Evolutionary conservation across 1,140 invertebrate genomes (phyloP).

Genomic region (Aphelenchoides avenae): DNA sequence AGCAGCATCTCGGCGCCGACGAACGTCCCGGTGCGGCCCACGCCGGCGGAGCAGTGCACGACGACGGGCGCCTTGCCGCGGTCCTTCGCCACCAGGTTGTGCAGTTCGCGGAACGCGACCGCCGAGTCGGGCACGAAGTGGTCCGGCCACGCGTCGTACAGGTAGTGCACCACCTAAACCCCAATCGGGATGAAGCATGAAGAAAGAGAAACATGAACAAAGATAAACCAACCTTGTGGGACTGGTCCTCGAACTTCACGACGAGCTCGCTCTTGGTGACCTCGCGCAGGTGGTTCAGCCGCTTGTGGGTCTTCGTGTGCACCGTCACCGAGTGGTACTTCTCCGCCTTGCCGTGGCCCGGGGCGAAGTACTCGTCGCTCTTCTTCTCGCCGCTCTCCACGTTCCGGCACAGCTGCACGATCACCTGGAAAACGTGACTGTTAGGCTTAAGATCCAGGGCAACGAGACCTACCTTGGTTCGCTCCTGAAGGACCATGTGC

Average conservation of each 20-base stretch:
- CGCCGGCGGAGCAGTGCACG: conserved; percentile 35
- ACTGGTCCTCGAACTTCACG: too few relatives aligned
- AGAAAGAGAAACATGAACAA: neutral
- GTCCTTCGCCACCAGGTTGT: conserved; percentile 20
- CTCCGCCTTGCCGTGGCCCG: conserved; percentile 5
- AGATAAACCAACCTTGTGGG: too few relatives aligned
- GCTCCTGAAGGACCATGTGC: conserved; percentile 21
- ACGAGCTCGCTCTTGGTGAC: conserved; percentile 28
- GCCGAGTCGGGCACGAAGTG: conserved; percentile 31
- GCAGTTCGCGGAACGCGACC: conserved; percentile 35
- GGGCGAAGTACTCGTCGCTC: conserved; percentile 26
- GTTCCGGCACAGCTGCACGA: conserved; percentile 29
- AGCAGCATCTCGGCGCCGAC: conserved; percentile 32
- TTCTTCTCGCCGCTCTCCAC: conserved; percentile 33
- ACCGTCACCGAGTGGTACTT: conserved; percentile 19
- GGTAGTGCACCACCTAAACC: conserved; percentile 25
- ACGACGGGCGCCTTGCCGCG: conserved; percentile 33
- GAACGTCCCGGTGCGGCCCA: conserved; percentile 41
- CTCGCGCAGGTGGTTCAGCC: too few relatives aligned
- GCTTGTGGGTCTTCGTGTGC: conserved; percentile 6
- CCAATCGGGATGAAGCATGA: neutral
- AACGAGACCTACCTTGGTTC: conserved; percentile 18
- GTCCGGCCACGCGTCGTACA: conserved; percentile 35
- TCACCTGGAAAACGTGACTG: conserved; percentile 28
- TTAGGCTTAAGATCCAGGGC: conserved; percentile 17